These are phyloP conservation scores for Pelmatolapia mariae DNA, from an alignment of 2,113 vertebrate species.

Conservation along the genomic window DNA sequence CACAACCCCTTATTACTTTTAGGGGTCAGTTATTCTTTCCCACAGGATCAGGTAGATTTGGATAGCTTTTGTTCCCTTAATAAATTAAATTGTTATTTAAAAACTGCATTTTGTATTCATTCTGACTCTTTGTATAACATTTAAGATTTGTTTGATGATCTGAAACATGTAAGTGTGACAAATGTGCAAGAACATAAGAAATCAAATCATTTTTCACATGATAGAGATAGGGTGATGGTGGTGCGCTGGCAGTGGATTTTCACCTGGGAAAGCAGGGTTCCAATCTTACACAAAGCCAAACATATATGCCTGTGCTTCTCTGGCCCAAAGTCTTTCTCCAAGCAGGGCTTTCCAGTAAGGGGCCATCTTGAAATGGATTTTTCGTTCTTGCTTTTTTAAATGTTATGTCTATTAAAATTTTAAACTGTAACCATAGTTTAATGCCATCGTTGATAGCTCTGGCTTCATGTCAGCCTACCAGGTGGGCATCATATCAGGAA, in stretches of 20 bases:
- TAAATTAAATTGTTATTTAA: background rate
- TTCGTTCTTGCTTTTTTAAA: background rate
- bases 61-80: background rate
- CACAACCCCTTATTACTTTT: background rate
- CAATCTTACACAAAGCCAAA: background rate
- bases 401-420: background rate
- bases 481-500: conserved; percentile 96
- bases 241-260: background rate
- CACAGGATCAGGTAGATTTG: background rate
- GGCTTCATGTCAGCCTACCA: conserved; percentile 70
- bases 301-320: background rate
- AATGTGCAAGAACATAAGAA: background rate
- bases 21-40: background rate
- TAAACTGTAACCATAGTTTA: background rate
- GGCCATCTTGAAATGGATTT: background rate
- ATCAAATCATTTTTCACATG: background rate
- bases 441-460: background rate
- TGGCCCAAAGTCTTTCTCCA: background rate
- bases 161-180: background rate
- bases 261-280: background rate
- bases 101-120: background rate
- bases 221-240: background rate
- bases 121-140: background rate
- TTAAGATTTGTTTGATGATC: background rate
- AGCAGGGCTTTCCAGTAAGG: background rate